Evolutionary conservation across 2,888 invertebrate species (phyloP), one percentile per base, ranked within the genome.

Genomic region (Chesias legatella): DNA sequence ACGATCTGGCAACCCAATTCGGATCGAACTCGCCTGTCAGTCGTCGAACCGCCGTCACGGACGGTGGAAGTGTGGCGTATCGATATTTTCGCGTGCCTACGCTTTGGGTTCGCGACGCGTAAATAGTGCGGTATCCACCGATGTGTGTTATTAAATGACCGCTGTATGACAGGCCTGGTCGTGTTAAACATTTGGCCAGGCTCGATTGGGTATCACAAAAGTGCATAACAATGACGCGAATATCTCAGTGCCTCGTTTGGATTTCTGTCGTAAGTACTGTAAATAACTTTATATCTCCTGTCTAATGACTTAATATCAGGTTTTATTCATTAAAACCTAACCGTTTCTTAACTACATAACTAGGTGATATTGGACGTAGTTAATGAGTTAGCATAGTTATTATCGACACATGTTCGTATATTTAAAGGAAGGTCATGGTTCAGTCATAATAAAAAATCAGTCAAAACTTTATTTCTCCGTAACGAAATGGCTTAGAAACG

Each of bases 211-310:
- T 23, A 28, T 7, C 6, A 6, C 22, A 29, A 32, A 43, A 48
- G 47, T 63, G 52, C 43, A 56, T 49, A 58, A 53, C 45, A 46
- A 81, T 79, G 83, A 71, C 66, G 52, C 67, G 74, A 72, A 67
- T 61, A 63, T 53, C 70, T 43, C 51, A 61, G 47, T 69, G 61
- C 46, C 49, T 74, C 43, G 50, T 79, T 52, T 70, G 61, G 63
- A 61, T 76, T 52, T 61, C 60, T 44, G 52, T 75, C 63, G 83
- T 83, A 50, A 73, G 78, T 75, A 17, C 9, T 37, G 36, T 36
- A 29, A 36, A 35, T n/a, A n/a, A n/a, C n/a, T n/a, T n/a, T n/a
- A n/a, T n/a, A n/a, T n/a, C n/a, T n/a, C n/a, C n/a, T n/a, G n/a
- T n/a, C n/a, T n/a, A n/a, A n/a, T n/a, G n/a, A 5, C 5, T 5